These are phyloP conservation scores for Yoshiicerus persimilis DNA, from an alignment of 1,140 invertebrate species.

Conservation along the genomic window DNA sequence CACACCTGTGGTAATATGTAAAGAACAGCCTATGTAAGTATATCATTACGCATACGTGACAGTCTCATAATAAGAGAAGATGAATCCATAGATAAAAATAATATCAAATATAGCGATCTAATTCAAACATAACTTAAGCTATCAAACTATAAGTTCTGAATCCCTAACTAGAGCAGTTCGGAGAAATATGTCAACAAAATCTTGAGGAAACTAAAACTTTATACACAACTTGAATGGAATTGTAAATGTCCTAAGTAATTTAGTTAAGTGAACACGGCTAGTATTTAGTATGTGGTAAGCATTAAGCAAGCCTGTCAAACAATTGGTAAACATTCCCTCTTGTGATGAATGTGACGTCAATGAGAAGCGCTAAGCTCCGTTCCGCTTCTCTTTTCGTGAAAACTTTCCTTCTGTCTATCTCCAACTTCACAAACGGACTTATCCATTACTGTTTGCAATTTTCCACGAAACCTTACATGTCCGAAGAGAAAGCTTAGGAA, in stretches of 20 bases:
- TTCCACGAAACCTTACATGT: neutral
- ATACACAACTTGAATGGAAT: neutral
- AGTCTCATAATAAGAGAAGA: neutral
- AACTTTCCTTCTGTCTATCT: neutral
- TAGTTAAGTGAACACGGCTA: no score
- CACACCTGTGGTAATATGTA: neutral
- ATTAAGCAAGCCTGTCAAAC: neutral
- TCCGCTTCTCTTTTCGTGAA: neutral
- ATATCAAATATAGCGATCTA: neutral
- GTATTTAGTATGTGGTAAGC: no score
- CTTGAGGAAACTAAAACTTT: neutral
- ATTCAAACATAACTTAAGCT: neutral
- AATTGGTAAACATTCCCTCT: conserved; percentile 7
- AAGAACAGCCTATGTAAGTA: neutral
- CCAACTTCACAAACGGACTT: neutral
- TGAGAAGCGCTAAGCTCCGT: conserved; percentile 10
- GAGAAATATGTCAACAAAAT: neutral
- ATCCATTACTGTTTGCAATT: neutral
- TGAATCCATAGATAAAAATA: neutral
- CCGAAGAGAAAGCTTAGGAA: neutral
- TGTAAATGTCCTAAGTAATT: no score
- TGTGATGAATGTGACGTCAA: conserved; percentile 19
- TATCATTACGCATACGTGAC: neutral
- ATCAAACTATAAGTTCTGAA: no score
- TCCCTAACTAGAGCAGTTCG: neutral